phyloP scores from a whole-genome alignment of 1,140 invertebrate species.

The Bicyclus anynana region DNA sequence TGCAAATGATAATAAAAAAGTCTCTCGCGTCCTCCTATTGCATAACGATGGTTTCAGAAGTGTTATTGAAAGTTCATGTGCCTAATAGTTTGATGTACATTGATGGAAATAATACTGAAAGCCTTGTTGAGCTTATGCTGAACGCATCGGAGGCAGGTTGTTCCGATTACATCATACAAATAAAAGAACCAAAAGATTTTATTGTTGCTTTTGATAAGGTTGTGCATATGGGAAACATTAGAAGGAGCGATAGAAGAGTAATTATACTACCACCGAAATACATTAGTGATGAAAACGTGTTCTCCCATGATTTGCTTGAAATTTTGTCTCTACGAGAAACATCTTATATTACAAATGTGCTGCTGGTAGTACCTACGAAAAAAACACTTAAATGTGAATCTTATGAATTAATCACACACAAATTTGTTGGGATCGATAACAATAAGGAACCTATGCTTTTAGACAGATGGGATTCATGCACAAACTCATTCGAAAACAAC shows the following conservation, averaged over 20 bases:
- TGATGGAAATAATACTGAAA: conserved; percentile 29
- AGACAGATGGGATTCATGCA: conserved; percentile 57
- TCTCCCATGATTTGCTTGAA: conserved; percentile 23
- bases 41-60: conserved; percentile 45
- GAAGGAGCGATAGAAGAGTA: conserved; percentile 58
- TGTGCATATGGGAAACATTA: conserved; percentile 39
- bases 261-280: conserved; percentile 41
- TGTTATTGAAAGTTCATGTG: conserved; percentile 26
- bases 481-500: conserved; percentile 37
- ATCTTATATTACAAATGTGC: conserved; percentile 47
- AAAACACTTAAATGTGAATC: conserved; percentile 24
- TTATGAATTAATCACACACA: conserved; percentile 57
- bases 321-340: conserved; percentile 47
- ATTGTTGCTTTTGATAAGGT: conserved; percentile 49
- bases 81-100: conserved; percentile 41
- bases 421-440: conserved; percentile 45
- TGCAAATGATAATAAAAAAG: conserved; percentile 41
- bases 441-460: conserved; percentile 37
- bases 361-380: conserved; percentile 39
- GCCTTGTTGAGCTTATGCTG: conserved; percentile 36
- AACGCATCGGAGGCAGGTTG: conserved; percentile 54
- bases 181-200: conserved; percentile 44
- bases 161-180: conserved; percentile 58
- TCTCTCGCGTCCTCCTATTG: conserved; percentile 49
- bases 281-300: not conserved